Evolutionary conservation across 2,888 invertebrate genomes (phyloP).

Genomic region (Drosophila tanythrix): DNA sequence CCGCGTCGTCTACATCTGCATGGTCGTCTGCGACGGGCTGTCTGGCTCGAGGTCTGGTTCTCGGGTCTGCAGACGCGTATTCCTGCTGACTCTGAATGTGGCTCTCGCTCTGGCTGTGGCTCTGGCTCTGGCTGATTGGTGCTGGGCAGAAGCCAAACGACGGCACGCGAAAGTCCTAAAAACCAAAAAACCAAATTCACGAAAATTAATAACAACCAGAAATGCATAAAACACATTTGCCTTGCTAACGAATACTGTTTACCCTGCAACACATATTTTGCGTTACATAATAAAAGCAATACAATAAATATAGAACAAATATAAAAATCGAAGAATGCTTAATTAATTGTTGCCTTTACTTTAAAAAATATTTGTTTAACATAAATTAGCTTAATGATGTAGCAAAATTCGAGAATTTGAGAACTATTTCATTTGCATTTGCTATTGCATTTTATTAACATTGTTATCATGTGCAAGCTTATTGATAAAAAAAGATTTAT

Average conservation of each 20-base stretch:
- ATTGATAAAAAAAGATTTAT: background rate
- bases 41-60: conserved; percentile 66
- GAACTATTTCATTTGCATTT: background rate
- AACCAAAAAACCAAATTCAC: conserved; percentile 72
- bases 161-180: conserved; percentile 81
- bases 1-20: conserved; percentile 27
- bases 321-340: background rate
- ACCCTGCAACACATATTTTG: conserved; percentile 22
- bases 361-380: background rate
- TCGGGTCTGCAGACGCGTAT: conserved; percentile 26
- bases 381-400: background rate
- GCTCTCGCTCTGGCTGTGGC: conserved; percentile 1
- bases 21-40: conserved; percentile 67
- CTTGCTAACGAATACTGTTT: background rate
- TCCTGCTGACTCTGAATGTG: conserved; percentile 52
- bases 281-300: background rate
- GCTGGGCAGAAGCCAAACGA: conserved; percentile 64
- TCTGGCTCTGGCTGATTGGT: conserved; percentile 48
- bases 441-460: background rate
- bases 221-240: conserved; percentile 15
- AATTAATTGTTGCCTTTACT: background rate
- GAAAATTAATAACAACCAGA: conserved; percentile 73
- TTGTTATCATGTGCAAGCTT: background rate
- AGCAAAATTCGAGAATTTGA: background rate
- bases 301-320: background rate